A percentile compares a stretch with the other conserved stretches of the same genome.
Conservation (phyloP, 2,113 vertebrate species). For the Tupaia tana region DNA sequence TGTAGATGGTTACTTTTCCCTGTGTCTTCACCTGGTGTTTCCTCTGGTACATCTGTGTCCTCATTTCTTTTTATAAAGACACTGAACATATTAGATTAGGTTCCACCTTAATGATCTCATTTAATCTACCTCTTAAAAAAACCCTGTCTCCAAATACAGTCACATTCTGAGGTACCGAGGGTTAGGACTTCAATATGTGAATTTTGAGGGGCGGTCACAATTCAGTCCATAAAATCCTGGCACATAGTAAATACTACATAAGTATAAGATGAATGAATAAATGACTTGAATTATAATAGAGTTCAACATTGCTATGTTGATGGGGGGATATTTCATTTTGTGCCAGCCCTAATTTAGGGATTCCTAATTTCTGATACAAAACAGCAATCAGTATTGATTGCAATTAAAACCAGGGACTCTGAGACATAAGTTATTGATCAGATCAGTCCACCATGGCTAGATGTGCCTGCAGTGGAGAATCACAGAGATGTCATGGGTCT, state of each 20-base stretch:
- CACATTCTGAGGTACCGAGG: neutral
- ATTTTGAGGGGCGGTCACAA: neutral
- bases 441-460: neutral
- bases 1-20: neutral
- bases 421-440: neutral
- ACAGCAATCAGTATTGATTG: neutral
- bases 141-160: neutral
- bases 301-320: neutral
- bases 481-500: neutral
- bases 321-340: neutral
- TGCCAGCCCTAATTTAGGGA: neutral
- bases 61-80: neutral
- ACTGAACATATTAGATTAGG: neutral
- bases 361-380: neutral
- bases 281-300: neutral
- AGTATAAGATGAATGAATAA: neutral
- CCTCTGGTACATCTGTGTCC: neutral
- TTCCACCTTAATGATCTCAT: neutral
- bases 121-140: constrained; percentile 5
- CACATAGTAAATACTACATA: neutral
- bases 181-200: neutral
- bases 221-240: neutral
- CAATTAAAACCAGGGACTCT: neutral
- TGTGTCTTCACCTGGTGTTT: neutral
- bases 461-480: neutral